A percentile compares a stretch with the other conserved stretches of the same genome.
phyloP scores from a whole-genome alignment of 64 coral and sea anemone genomes.

The Platygyra sinensis region DNA sequence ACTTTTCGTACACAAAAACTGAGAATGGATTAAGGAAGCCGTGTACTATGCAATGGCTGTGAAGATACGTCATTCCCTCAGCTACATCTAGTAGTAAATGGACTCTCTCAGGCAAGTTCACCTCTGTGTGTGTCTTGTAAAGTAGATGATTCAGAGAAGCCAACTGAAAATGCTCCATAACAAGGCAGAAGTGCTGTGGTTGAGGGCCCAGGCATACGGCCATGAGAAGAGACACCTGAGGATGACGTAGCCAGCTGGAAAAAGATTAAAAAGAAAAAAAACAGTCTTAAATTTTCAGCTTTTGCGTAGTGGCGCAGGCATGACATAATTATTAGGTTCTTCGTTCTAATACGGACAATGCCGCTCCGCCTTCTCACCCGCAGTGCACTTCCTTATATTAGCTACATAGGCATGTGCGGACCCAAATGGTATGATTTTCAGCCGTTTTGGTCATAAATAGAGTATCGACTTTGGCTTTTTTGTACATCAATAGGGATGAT shows the following conservation, averaged over 20 bases:
- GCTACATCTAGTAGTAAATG: slow-evolving; percentile 51
- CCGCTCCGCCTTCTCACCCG: no score
- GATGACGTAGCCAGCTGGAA: slow-evolving; percentile 79
- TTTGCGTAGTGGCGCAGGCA: no score
- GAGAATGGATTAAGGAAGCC: slow-evolving; percentile 79
- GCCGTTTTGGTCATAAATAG: no score
- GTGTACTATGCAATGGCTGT: slow-evolving; percentile 63
- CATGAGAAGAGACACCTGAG: slow-evolving; percentile 61
- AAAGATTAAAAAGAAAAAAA: not conserved
- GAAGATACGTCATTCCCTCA: slow-evolving; percentile 75
- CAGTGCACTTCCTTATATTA: no score
- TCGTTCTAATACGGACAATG: no score
- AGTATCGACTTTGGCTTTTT: no score
- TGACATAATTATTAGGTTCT: no score
- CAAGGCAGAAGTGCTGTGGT: slow-evolving; percentile 19
- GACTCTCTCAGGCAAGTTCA: slow-evolving; percentile 49
- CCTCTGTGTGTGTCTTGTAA: slow-evolving; percentile 45
- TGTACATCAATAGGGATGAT: no score
- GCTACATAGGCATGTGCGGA: no score
- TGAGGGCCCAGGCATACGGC: slow-evolving; percentile 50
- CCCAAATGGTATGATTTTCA: no score
- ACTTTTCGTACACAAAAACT: slow-evolving; percentile 64
- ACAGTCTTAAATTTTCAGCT: not conserved
- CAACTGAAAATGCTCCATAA: slow-evolving; percentile 72
- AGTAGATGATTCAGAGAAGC: slow-evolving; percentile 65